phyloP scores from a whole-genome alignment of 1,140 invertebrate species.

The Drepana arcuata region DNA sequence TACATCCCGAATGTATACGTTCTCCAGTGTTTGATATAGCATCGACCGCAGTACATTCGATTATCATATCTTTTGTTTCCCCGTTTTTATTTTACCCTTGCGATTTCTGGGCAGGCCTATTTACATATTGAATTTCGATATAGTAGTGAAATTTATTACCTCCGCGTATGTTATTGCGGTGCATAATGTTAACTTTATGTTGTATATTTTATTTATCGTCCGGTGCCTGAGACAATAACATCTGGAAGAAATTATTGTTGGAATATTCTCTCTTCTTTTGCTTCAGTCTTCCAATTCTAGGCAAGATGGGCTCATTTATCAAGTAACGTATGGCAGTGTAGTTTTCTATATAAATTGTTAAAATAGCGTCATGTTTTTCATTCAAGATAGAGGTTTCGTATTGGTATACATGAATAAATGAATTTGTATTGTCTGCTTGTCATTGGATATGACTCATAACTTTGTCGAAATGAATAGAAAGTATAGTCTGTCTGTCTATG shows the following conservation, averaged over 20 bases:
- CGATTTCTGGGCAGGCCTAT: conserved; percentile 40
- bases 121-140: conserved; percentile 63
- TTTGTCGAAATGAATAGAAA: too few relatives aligned
- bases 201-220: conserved; percentile 22
- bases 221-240: conserved; percentile 4
- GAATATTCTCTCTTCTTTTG: conserved; percentile 2
- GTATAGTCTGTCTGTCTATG: too few relatives aligned
- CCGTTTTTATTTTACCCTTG: conserved; percentile 52
- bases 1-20: too few relatives aligned
- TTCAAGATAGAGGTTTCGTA: too few relatives aligned
- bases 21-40: conserved; percentile 20
- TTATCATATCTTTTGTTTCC: conserved; percentile 56
- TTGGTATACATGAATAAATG: too few relatives aligned
- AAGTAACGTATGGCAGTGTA: too few relatives aligned
- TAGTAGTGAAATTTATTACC: conserved; percentile 56
- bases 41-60: conserved; percentile 47
- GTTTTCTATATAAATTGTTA: too few relatives aligned
- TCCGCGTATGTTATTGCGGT: conserved; percentile 35
- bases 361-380: too few relatives aligned
- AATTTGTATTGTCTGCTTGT: too few relatives aligned
- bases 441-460: too few relatives aligned
- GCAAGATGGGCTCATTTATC: not conserved
- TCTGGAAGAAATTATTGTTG: conserved; percentile 13
- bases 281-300: not conserved
- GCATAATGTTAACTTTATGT: conserved; percentile 19